phyloP scores from a whole-genome alignment of 2,888 invertebrate genomes.

The Daptonema setosum region DNA sequence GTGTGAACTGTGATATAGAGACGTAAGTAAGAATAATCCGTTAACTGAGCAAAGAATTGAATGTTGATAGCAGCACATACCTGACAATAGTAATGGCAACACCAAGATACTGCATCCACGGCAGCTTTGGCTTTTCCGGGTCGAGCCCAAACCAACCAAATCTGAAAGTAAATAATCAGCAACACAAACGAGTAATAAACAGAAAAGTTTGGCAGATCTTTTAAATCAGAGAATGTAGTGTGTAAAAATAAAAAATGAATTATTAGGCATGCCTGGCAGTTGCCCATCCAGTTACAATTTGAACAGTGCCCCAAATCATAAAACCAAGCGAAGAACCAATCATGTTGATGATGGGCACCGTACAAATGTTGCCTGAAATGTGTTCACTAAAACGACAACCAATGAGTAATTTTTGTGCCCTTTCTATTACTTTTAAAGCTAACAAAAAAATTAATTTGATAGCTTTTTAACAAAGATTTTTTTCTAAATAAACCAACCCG shows the following conservation, averaged over 20 bases:
- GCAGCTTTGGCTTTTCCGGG: slow-evolving; percentile 19
- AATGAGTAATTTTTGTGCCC: too few relatives aligned
- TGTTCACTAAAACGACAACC: too few relatives aligned
- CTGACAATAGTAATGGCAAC: slow-evolving; percentile 23
- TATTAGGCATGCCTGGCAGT: not conserved
- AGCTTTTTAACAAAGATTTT: too few relatives aligned
- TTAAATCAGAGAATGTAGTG: too few relatives aligned
- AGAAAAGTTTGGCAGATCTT: not conserved
- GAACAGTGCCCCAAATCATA: not conserved
- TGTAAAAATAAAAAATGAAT: too few relatives aligned
- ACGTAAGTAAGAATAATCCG: too few relatives aligned
- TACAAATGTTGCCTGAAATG: not conserved
- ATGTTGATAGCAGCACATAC: slow-evolving; percentile 12
- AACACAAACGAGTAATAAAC: not conserved
- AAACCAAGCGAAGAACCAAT: not conserved
- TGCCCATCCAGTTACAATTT: not conserved
- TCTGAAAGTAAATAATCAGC: slow-evolving; percentile 12
- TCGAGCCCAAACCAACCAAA: slow-evolving; percentile 29
- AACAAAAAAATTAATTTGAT: too few relatives aligned
- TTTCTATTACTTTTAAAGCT: too few relatives aligned
- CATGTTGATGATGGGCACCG: not conserved
- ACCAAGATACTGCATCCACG: slow-evolving; percentile 25
- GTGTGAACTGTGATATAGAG: too few relatives aligned
- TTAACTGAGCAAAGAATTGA: too few relatives aligned
- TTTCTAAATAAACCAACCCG: too few relatives aligned